These are phyloP conservation scores for Typhlomys cinereus DNA, from an alignment of 2,113 vertebrate species.

Conservation along the genomic window DNA sequence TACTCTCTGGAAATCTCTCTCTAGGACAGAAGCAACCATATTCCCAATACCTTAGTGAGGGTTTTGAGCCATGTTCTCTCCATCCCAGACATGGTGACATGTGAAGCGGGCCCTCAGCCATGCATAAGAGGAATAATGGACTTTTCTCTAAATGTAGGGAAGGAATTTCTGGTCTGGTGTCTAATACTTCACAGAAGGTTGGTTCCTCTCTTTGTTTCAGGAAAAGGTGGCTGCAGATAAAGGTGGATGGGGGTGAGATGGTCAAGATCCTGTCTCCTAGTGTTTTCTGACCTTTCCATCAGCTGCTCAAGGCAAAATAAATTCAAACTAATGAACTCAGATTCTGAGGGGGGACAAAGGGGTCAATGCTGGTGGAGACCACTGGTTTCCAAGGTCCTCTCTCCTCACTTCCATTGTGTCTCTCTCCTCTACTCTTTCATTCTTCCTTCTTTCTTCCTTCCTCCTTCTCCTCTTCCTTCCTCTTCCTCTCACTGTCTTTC, in stretches of 20 bases:
- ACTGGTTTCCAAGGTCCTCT: background rate
- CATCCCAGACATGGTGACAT: background rate
- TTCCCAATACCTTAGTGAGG: background rate
- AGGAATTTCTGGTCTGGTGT: background rate
- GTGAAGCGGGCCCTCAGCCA: background rate
- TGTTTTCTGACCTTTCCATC: background rate
- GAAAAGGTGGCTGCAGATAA: background rate
- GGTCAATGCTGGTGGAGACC: background rate
- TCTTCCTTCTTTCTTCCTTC: rapidly evolving
- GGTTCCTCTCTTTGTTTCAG: background rate
- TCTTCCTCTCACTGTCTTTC: background rate
- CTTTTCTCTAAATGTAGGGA: background rate
- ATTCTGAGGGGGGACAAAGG: background rate
- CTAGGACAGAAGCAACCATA: background rate
- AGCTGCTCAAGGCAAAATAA: background rate
- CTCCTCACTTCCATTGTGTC: rapidly evolving
- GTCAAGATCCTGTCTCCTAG: background rate
- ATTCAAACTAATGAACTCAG: background rate
- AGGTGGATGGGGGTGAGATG: background rate
- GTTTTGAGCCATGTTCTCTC: background rate
- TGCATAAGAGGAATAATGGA: background rate
- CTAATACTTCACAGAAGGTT: background rate
- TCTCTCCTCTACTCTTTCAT: rapidly evolving
- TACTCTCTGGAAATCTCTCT: background rate
- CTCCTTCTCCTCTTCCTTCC: too few species aligned